Conservation (phyloP, 2,797 vertebrate species). For the Poeciliopsis presidionis region DNA sequence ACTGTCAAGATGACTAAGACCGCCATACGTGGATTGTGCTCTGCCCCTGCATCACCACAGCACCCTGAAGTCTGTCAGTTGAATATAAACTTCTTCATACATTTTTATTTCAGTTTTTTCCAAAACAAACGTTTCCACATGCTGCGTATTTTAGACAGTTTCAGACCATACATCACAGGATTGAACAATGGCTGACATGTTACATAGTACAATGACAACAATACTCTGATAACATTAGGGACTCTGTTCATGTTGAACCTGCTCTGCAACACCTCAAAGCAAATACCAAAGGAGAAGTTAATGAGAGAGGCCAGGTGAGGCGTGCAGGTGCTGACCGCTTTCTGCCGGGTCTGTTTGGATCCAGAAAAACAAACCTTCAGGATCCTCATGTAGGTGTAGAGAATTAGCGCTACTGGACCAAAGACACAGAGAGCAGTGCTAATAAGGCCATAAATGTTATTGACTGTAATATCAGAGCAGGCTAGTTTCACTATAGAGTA, state of each 20-base stretch:
- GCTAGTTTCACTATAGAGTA: slow-evolving; percentile 6
- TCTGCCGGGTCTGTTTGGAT: slow-evolving; percentile 22
- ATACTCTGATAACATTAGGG: neutral
- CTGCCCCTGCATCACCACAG: too few relatives aligned
- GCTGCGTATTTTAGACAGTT: slow-evolving; percentile 3
- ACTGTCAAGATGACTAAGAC: too few relatives aligned
- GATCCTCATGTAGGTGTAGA: slow-evolving; percentile 22
- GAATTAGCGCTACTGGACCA: neutral
- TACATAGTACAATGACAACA: slow-evolving; percentile 14
- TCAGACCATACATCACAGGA: slow-evolving; percentile 10
- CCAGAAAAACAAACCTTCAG: slow-evolving; percentile 30
- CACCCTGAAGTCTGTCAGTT: too few relatives aligned
- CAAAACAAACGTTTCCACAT: neutral
- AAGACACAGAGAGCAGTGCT: neutral
- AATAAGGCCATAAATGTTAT: slow-evolving; percentile 27
- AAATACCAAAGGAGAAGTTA: neutral
- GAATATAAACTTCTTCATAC: neutral
- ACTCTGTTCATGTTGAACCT: neutral
- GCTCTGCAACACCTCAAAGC: slow-evolving; percentile 1
- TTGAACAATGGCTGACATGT: slow-evolving; percentile 1
- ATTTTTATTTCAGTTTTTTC: neutral
- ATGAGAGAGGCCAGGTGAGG: slow-evolving; percentile 5
- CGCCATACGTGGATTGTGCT: too few relatives aligned
- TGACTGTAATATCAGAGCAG: neutral
- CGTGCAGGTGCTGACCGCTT: neutral